These are phyloP conservation scores for Callosobruchus maculatus DNA, from an alignment of 2,888 invertebrate genomes.

Conservation along the genomic window DNA sequence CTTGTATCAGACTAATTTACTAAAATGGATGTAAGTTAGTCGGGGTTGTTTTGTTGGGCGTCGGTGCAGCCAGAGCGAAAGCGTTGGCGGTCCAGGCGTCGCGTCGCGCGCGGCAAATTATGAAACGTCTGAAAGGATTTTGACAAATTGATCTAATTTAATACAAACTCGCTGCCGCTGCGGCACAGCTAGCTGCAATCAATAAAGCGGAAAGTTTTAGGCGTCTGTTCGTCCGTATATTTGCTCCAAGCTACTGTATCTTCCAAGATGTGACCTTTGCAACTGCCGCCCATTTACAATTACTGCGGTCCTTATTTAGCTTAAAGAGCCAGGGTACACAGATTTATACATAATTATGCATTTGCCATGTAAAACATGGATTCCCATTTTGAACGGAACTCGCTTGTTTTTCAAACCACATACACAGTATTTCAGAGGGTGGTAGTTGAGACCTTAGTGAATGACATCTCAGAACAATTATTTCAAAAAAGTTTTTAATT, in stretches of 20 bases:
- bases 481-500: too few species aligned
- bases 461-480: too few species aligned
- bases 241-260: neutral
- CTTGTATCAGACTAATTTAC: neutral
- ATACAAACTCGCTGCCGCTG: constrained; percentile 25
- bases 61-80: neutral
- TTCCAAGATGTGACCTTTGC: neutral
- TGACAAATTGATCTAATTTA: constrained; percentile 41
- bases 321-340: too few species aligned
- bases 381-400: too few species aligned
- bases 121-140: constrained; percentile 35
- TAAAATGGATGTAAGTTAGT: neutral
- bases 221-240: neutral
- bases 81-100: neutral
- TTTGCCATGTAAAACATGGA: too few species aligned
- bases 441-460: too few species aligned
- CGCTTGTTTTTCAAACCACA: too few species aligned
- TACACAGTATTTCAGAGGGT: too few species aligned
- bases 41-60: neutral
- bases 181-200: constrained; percentile 17
- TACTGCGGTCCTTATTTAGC: neutral
- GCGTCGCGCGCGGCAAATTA: constrained; percentile 23
- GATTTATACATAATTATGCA: too few species aligned
- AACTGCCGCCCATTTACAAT: neutral
- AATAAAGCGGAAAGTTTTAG: constrained; percentile 13